Evolutionary conservation across 2,888 invertebrate species (phyloP).

Genomic region (Oscheius sp.): DNA sequence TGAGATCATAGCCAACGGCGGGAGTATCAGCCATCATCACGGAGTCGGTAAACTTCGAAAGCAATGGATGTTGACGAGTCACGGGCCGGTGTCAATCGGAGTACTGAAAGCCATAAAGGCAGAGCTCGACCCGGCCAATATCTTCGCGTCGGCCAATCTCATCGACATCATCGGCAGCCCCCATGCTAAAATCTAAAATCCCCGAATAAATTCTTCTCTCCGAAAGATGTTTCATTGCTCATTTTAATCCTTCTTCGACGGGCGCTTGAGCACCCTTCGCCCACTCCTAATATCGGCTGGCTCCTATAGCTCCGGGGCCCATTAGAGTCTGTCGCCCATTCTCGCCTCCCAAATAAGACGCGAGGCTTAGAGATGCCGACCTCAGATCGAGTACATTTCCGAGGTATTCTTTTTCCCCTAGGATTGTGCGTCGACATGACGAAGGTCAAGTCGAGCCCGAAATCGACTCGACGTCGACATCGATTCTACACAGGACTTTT

Average conservation of each 20-base stretch:
- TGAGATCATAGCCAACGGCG: conserved; percentile 89
- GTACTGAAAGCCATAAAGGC: conserved; percentile 84
- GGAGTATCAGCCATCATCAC: conserved; percentile 95
- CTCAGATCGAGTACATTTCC: conserved; percentile 2
- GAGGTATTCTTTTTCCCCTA: conserved; percentile 2
- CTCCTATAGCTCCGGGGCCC: conserved; percentile 1
- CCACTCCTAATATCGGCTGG: conserved; percentile 13
- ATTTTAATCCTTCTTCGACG: conserved; percentile 19
- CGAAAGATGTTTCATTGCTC: conserved; percentile 24
- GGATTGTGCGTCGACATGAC: too few species aligned
- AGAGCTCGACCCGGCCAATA: conserved; percentile 91
- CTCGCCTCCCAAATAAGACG: conserved; percentile 9
- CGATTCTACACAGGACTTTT: too few species aligned
- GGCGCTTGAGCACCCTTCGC: conserved; percentile 22
- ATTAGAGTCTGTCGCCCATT: conserved; percentile 22
- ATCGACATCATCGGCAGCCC: conserved; percentile 72
- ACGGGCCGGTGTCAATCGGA: conserved; percentile 85
- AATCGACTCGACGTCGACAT: too few species aligned
- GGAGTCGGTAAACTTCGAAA: conserved; percentile 84
- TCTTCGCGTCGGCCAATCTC: conserved; percentile 90
- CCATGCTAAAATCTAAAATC: conserved; percentile 46
- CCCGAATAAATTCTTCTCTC: conserved; percentile 21
- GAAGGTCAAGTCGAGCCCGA: too few species aligned
- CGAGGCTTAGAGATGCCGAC: conserved; percentile 25
- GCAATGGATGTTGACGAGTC: conserved; percentile 86